Conservation (phyloP, 1,140 invertebrate genomes). For the Cephus cinctus region DNA sequence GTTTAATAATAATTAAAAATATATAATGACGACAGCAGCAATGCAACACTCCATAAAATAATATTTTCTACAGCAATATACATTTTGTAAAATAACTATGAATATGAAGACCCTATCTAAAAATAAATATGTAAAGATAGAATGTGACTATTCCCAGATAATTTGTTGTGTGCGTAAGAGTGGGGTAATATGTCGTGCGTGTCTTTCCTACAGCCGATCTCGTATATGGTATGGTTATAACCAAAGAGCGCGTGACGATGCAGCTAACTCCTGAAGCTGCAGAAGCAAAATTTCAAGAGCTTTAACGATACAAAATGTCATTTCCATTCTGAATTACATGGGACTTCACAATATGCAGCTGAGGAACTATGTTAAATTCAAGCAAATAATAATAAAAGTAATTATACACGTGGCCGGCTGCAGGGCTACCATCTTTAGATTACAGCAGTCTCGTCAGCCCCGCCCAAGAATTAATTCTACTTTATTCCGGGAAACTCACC, state of each 20-base stretch:
- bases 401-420: constrained; percentile 1
- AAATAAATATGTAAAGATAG: no score
- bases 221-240: neutral
- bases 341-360: neutral
- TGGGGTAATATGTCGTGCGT: no score
- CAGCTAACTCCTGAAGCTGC: neutral
- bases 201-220: neutral
- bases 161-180: no score
- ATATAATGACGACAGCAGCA: no score
- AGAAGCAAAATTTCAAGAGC: no score
- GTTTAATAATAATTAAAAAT: no score
- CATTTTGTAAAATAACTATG: no score
- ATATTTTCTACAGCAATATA: no score
- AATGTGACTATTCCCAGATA: no score
- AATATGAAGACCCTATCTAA: no score
- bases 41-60: no score
- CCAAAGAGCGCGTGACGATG: neutral
- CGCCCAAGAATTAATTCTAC: neutral
- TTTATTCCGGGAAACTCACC: neutral
- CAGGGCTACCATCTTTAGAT: constrained; percentile 4
- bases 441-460: neutral
- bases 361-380: neutral
- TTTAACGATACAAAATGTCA: neutral
- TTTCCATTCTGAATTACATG: neutral
- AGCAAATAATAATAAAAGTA: neutral